Evolutionary conservation across 2,888 invertebrate species (phyloP), one percentile per base, ranked within the genome.

Genomic region (Xanthorhoe designata): DNA sequence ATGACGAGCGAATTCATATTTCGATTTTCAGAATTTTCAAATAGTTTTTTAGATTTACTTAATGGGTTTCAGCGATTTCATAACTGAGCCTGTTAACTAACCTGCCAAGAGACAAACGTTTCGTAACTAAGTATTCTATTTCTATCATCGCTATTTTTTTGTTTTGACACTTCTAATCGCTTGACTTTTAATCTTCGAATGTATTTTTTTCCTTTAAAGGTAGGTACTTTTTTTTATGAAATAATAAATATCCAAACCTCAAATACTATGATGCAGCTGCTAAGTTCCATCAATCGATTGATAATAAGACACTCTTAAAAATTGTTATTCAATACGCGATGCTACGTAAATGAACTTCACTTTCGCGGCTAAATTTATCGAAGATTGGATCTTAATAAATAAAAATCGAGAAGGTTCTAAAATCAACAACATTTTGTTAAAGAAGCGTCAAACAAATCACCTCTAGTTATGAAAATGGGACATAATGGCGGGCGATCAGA

Each of bases 351-450:
- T 59, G 51, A 18, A 17, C 54, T 42, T 62, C 61, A 58, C 59
- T 66, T 59, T 64, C 65, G 0, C 29, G 8, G 32, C 45, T 19
- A 53, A 59, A 32, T 64, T 74, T 71, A 74, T 69, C 70, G 64
- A 63, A 72, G 74, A 75, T 66, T 66, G 71, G 69, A 63, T 66
- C 73, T 51, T 58, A 64, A 70, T 80, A 79, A 77, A 83, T 87
- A 84, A 24, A 50, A n/a, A 81, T 76, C 83, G 85, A 85, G 83
- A 79, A 78, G 80, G 78, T 74, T 69, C 60, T 70, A 75, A 84
- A 84, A 81, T 76, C 88, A 89, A 89, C 86, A 89, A 68, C 66
- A 68, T 71, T 68, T 65, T 69, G 72, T 61, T 72, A 73, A 70
- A 56, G 62, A 66, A 72, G 81, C 80, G 82, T 75, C 80, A 80